Conservation (phyloP, 2,113 vertebrate genomes). For the Platysternon megacephalum region DNA sequence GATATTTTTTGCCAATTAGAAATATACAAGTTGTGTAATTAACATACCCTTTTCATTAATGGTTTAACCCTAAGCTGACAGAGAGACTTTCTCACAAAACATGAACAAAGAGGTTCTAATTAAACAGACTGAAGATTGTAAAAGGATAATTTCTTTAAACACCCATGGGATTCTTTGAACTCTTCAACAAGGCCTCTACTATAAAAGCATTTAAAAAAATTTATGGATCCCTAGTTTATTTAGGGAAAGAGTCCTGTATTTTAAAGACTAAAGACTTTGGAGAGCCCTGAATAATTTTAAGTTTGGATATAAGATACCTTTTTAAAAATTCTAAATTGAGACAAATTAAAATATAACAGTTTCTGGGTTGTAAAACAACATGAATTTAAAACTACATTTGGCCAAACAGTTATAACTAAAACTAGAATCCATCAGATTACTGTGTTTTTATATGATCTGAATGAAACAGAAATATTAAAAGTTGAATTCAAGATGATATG, state of each 20-base stretch:
- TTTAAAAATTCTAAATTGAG: not conserved
- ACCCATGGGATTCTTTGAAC: slow-evolving; percentile 13
- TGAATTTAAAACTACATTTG: not conserved
- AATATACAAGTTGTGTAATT: slow-evolving; percentile 72
- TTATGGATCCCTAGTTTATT: not conserved
- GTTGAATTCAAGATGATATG: not conserved
- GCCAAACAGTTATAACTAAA: not conserved
- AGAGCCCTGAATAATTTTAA: not conserved
- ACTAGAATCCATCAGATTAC: not conserved
- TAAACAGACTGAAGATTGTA: slow-evolving; percentile 59
- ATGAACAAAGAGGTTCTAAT: slow-evolving; percentile 58
- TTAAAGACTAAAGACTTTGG: not conserved
- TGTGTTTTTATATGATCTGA: not conserved
- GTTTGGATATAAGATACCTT: not conserved
- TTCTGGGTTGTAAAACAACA: not conserved
- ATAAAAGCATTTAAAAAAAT: slow-evolving; percentile 4
- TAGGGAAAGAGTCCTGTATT: rapidly evolving
- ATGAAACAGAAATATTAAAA: not conserved
- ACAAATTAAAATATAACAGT: not conserved
- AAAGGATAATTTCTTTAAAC: slow-evolving; percentile 49
- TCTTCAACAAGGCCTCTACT: not conserved
- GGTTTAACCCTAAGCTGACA: slow-evolving; percentile 48
- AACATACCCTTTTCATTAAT: slow-evolving; percentile 61
- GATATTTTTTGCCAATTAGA: slow-evolving; percentile 72
- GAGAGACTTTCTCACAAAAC: slow-evolving; percentile 30